Evolutionary conservation across 23 tunicate genomes (phyloP).

Genomic region (Ascidia mentula): DNA sequence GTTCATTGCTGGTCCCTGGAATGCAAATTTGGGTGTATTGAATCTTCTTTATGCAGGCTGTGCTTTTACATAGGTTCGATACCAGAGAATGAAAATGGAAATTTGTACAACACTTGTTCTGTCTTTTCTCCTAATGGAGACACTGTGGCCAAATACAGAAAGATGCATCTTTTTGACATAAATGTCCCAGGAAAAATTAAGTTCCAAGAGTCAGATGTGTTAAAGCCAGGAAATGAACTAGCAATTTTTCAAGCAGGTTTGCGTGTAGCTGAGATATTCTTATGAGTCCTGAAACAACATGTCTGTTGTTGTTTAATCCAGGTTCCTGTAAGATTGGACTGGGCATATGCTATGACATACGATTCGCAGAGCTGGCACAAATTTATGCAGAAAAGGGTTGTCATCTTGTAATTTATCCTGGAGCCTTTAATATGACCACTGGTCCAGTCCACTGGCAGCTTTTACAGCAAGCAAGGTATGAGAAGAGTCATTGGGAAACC

Average conservation of each 20-base stretch:
- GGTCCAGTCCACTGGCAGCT: constrained; percentile 95
- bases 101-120: constrained; percentile 87
- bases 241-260: constrained; percentile 56
- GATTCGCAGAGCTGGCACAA: constrained; percentile 92
- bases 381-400: constrained; percentile 76
- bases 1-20: background rate
- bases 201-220: constrained; percentile 88
- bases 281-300: no score
- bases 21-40: background rate
- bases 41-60: background rate
- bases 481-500: background rate
- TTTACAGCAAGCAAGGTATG: constrained; percentile 71
- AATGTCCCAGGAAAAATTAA: constrained; percentile 95
- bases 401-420: constrained; percentile 86
- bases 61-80: constrained; percentile 64
- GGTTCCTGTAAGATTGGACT: constrained; percentile 58
- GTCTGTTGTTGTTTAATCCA: background rate
- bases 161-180: constrained; percentile 96
- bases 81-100: constrained; percentile 71
- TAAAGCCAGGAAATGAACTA: constrained; percentile 67
- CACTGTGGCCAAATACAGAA: constrained; percentile 80
- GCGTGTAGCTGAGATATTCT: no score
- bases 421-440: constrained; percentile 98
- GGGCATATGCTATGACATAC: constrained; percentile 92
- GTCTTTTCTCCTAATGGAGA: constrained; percentile 86